A percentile compares a stretch with the other conserved stretches of the same genome.
Conservation (phyloP, 2,888 invertebrate species). For the Tetranychus piercei region DNA sequence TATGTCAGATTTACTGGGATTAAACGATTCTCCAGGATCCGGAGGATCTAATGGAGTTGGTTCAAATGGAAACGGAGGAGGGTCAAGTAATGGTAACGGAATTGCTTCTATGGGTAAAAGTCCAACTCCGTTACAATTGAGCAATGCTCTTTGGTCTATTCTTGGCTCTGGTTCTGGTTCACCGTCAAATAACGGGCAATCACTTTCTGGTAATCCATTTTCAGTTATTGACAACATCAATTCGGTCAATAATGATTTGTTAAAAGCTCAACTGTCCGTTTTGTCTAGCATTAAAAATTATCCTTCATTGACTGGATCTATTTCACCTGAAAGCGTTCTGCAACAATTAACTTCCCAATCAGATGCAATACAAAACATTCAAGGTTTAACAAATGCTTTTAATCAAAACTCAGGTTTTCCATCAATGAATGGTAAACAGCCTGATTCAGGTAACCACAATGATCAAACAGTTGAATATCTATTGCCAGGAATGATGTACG, state of each 20-base stretch:
- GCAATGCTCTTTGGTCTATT: constrained; percentile 26
- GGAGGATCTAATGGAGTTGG: background rate
- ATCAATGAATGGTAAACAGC: background rate
- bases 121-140: constrained; percentile 15
- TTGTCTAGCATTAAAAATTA: constrained; percentile 23
- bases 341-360: constrained; percentile 13
- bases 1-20: background rate
- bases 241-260: constrained; percentile 20
- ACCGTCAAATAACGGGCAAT: background rate
- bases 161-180: constrained; percentile 21
- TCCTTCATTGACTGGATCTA: constrained; percentile 20
- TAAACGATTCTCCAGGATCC: background rate
- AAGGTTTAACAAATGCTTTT: background rate
- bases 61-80: background rate
- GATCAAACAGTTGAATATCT: constrained; percentile 3
- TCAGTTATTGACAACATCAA: constrained; percentile 10
- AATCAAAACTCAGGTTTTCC: background rate
- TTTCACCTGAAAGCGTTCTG: constrained; percentile 18
- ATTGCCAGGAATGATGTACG: constrained; percentile 10
- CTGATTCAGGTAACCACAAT: background rate
- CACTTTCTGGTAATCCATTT: background rate
- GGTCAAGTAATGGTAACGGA: background rate
- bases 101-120: background rate
- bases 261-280: constrained; percentile 21
- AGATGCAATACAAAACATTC: constrained; percentile 2